Evolutionary conservation across 1,140 invertebrate genomes (phyloP).

Genomic region (Drosophila ercepeae): DNA sequence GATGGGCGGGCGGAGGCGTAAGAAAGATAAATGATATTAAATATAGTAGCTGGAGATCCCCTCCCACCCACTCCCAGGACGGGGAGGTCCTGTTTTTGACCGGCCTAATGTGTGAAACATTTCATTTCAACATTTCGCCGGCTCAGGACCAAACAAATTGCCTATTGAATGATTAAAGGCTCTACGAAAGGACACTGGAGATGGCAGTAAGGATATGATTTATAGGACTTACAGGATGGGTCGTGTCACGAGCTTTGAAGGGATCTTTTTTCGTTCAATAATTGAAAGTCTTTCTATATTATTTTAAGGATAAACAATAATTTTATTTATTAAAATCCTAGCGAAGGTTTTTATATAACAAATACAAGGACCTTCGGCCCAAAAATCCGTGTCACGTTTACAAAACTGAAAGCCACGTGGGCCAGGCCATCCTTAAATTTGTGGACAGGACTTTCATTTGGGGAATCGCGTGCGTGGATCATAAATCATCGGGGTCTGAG

Average conservation of each 20-base stretch:
- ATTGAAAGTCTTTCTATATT: too few relatives aligned
- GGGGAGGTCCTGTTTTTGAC: slow-evolving; percentile 14
- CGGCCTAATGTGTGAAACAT: slow-evolving; percentile 72
- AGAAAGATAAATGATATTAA: slow-evolving; percentile 82
- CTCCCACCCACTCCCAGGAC: not conserved
- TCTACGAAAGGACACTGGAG: slow-evolving; percentile 2
- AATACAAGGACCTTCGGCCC: too few relatives aligned
- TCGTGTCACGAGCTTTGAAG: not conserved
- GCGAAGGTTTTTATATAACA: too few relatives aligned
- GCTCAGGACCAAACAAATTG: slow-evolving; percentile 61
- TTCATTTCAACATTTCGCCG: slow-evolving; percentile 61
- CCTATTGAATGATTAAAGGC: slow-evolving; percentile 80
- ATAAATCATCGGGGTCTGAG: slow-evolving; percentile 66
- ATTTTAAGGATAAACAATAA: too few relatives aligned
- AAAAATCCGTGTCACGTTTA: slow-evolving; percentile 21
- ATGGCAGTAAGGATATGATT: slow-evolving; percentile 1
- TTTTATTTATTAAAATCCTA: too few relatives aligned
- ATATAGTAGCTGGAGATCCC: slow-evolving; percentile 58
- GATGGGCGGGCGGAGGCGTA: slow-evolving; percentile 44
- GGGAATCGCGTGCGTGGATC: slow-evolving; percentile 67
- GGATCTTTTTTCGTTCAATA: not conserved
- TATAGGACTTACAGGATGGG: not conserved
- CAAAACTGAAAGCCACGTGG: not conserved
- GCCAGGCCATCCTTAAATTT: not conserved
- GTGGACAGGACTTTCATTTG: slow-evolving; percentile 58